Evolutionary conservation across 1,140 invertebrate genomes (phyloP), one percentile per base, ranked within the genome.

Genomic region (Megalonaias nervosa): DNA sequence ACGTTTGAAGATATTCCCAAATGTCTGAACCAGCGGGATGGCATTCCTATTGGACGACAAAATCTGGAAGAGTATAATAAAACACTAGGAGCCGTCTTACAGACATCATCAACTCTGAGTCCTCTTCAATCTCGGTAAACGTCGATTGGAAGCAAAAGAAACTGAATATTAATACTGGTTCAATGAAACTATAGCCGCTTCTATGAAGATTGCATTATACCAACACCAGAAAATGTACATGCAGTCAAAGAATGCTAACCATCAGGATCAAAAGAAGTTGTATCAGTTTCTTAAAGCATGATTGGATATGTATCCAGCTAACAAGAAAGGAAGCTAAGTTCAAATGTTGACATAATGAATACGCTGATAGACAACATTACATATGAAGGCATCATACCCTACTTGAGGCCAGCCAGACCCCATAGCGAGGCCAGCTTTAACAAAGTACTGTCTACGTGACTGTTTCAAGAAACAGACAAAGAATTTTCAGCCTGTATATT

Each of bases 361-460:
- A 81, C 14, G n/a, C 38, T 87, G 19, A 85, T 82, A 65, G 74
- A 85, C 14, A 80, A 71, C 16, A 73, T 85, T 12, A 77, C 76
- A 19, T 68, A 56, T 48, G 64, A 69, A 14, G 67, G 58, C 13
- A 76, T 65, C 19, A 74, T 84, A 31, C 48, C 77, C 15, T 83
- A 69, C 65, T 84, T 77, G 26, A 65, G 81, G 65, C 74, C 61
- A 60, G 70, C 67, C n/a, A 73, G 38, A 67, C 67, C 82, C 82
- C 66, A 92, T 88, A 13, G 73, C 5, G 91, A 92, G 85, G 91
- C 91, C 1, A 91, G 89, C 74, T 91, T 90, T n/a, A 38, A 81
- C 19, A 88, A 91, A n/a, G 90, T 84, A 55, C 72, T 92, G 67
- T 90, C 88, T 38, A 88, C 88, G 16, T 87, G 92, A 23, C 71